These are phyloP conservation scores for Melanitta fusca DNA, from an alignment of 2,797 vertebrate species.

Conservation along the genomic window DNA sequence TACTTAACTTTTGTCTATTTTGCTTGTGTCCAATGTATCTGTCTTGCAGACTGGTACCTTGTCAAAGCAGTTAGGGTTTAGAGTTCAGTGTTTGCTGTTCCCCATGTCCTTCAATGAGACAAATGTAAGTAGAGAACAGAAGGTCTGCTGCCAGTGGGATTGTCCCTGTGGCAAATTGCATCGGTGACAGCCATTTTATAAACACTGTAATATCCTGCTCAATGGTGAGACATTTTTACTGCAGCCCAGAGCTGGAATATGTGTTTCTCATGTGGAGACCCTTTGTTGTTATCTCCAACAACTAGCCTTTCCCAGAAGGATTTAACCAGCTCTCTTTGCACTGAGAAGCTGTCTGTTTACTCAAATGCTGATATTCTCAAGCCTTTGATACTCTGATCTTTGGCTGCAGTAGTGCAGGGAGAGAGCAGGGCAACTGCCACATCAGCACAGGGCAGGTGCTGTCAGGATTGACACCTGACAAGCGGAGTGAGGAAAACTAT, in stretches of 20 bases:
- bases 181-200: neutral
- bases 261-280: neutral
- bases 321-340: neutral
- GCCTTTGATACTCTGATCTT: neutral
- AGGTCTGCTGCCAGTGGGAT: too few species aligned
- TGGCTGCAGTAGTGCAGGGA: neutral
- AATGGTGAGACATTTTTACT: neutral
- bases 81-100: neutral
- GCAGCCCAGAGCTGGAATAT: fast-evolving
- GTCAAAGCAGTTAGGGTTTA: neutral
- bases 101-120: fast-evolving
- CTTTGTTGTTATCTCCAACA: neutral
- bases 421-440: neutral
- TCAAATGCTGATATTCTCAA: neutral
- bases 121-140: neutral
- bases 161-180: neutral
- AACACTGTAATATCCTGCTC: neutral
- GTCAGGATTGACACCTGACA: neutral
- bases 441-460: neutral
- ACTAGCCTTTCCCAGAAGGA: neutral
- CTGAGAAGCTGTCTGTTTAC: neutral
- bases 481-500: neutral
- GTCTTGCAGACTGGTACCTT: neutral
- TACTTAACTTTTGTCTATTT: neutral
- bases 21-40: neutral